Evolutionary conservation across 2,888 invertebrate species (phyloP).

Genomic region (Didymodactylos carnosus): DNA sequence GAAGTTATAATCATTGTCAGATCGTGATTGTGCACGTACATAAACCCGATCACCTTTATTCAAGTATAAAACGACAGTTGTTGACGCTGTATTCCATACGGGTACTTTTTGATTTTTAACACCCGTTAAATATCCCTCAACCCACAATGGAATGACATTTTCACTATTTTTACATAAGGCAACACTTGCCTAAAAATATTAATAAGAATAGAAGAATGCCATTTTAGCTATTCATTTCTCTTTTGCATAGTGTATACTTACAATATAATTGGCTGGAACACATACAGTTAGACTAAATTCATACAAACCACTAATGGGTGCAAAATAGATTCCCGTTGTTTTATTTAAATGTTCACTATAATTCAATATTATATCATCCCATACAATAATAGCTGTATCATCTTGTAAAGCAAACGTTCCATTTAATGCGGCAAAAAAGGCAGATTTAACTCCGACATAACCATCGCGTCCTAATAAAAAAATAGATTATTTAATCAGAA

Average conservation of each 20-base stretch:
- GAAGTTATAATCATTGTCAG: neutral
- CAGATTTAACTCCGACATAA: neutral
- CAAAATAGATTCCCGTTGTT: neutral
- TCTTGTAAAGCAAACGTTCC: neutral
- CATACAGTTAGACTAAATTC: neutral
- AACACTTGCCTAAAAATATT: neutral
- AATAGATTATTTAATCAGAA: neutral
- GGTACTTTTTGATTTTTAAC: constrained; percentile 1
- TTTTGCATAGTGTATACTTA: neutral
- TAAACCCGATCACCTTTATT: neutral
- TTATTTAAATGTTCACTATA: neutral
- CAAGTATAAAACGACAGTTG: neutral
- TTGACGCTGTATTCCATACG: neutral
- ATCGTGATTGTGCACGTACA: neutral
- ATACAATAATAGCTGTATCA: neutral
- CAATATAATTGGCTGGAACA: neutral
- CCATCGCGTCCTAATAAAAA: neutral
- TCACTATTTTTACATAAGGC: neutral
- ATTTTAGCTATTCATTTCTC: neutral
- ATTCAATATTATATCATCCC: neutral
- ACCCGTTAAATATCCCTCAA: neutral
- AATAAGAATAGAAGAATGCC: too few relatives aligned
- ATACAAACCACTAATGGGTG: neutral
- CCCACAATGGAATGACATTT: neutral
- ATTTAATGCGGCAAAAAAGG: neutral